Conservation (phyloP, 2,797 vertebrate genomes). For the Etheostoma perlongum region DNA sequence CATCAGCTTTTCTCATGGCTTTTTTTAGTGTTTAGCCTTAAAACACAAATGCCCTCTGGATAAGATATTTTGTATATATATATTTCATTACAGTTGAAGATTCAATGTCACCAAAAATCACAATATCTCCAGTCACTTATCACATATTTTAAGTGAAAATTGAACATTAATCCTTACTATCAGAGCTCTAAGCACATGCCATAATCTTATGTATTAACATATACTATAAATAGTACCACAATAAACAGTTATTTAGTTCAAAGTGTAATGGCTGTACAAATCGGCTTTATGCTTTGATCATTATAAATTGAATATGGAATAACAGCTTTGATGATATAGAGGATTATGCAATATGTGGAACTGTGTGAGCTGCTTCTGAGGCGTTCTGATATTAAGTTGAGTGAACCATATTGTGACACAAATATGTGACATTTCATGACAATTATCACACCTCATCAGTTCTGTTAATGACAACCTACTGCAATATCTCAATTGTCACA, state of each 20-base stretch:
- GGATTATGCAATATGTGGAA: slow-evolving; percentile 59
- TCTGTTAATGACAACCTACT: slow-evolving; percentile 1
- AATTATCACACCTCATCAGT: slow-evolving; percentile 15
- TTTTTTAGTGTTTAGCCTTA: slow-evolving; percentile 5
- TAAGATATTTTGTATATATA: background rate
- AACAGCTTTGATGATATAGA: slow-evolving; percentile 39
- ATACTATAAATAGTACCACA: slow-evolving; percentile 57
- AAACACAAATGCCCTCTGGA: slow-evolving; percentile 5
- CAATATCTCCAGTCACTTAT: slow-evolving; percentile 22
- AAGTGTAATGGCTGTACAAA: slow-evolving; percentile 47
- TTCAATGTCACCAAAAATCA: slow-evolving; percentile 8
- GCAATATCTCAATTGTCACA: background rate
- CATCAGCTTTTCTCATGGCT: slow-evolving; percentile 4
- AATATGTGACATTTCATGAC: slow-evolving; percentile 9
- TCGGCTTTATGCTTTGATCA: slow-evolving; percentile 66
- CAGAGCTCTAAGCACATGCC: slow-evolving; percentile 21
- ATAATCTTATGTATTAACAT: slow-evolving; percentile 56
- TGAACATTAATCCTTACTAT: slow-evolving; percentile 11
- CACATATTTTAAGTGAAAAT: slow-evolving; percentile 30
- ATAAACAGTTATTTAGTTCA: slow-evolving; percentile 57
- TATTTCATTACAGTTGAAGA: slow-evolving; percentile 7
- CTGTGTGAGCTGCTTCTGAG: slow-evolving; percentile 19
- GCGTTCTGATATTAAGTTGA: slow-evolving; percentile 32
- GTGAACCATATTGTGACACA: slow-evolving; percentile 15
- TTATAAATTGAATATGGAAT: slow-evolving; percentile 39